Evolutionary conservation across 2,888 invertebrate species (phyloP).

Genomic region (Lymantria dispar): DNA sequence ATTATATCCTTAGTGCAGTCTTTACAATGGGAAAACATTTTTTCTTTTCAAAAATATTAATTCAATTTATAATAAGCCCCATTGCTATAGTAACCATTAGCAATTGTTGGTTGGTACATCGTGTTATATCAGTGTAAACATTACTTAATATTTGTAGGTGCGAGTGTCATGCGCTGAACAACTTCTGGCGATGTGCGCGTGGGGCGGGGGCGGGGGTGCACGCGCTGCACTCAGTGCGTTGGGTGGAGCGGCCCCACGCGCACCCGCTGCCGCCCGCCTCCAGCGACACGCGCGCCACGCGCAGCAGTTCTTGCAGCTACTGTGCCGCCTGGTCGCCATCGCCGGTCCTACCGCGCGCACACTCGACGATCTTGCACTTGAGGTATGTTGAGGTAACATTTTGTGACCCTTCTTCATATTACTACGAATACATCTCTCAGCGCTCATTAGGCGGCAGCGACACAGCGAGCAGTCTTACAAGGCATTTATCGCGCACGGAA

Average conservation of each 20-base stretch:
- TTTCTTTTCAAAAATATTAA: too few species aligned
- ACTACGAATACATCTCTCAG: too few species aligned
- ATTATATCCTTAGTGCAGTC: too few species aligned
- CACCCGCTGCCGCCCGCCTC: conserved; percentile 79
- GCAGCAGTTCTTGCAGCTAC: conserved; percentile 89
- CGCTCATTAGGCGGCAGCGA: too few species aligned
- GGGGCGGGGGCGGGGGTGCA: conserved; percentile 84
- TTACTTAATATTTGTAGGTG: conserved; percentile 62
- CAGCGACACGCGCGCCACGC: conserved; percentile 86
- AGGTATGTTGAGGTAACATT: conserved; percentile 38
- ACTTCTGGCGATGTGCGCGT: conserved; percentile 91
- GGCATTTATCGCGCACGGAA: too few species aligned
- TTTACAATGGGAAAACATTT: too few species aligned
- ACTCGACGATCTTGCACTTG: conserved; percentile 74
- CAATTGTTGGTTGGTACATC: too few species aligned
- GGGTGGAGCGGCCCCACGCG: conserved; percentile 68
- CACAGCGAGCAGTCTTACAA: too few species aligned
- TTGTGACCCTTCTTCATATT: too few species aligned
- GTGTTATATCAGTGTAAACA: neutral
- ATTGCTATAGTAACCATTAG: too few species aligned
- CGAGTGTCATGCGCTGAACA: conserved; percentile 92
- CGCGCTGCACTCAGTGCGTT: conserved; percentile 60
- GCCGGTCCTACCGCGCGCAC: conserved; percentile 88
- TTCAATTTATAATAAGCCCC: too few species aligned
- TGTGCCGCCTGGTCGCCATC: conserved; percentile 86